Percentiles rank a stretch among this genome's conserved stretches.
These are phyloP conservation scores for Sycophila sp. DNA, from an alignment of 1,140 invertebrate species.

Conservation along the genomic window DNA sequence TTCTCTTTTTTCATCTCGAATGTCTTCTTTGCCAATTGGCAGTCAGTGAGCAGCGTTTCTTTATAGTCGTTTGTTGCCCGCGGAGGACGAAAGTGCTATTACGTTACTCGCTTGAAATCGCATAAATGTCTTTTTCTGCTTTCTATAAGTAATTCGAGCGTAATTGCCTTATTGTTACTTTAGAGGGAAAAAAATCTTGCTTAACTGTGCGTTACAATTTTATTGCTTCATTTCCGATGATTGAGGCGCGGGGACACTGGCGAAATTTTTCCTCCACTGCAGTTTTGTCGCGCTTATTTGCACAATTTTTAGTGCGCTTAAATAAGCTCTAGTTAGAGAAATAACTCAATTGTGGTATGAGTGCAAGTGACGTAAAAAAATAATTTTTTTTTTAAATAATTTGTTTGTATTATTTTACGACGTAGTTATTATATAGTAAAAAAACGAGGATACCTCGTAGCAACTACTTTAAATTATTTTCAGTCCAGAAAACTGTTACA, in stretches of 20 bases:
- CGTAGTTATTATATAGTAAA: too few species aligned
- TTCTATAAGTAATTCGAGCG: not conserved
- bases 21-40: not conserved
- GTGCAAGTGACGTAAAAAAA: not conserved
- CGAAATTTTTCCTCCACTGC: not conserved
- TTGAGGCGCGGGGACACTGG: not conserved
- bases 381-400: too few species aligned
- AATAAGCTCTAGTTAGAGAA: not conserved
- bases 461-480: too few species aligned
- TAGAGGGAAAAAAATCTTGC: not conserved
- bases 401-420: too few species aligned
- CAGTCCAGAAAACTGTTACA: too few species aligned
- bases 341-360: not conserved
- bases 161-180: not conserved
- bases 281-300: too few species aligned
- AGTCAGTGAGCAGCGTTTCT: not conserved
- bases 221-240: not conserved
- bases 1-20: not conserved
- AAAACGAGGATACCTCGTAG: too few species aligned
- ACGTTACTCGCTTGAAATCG: not conserved
- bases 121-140: not conserved
- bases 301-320: not conserved
- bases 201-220: not conserved
- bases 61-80: not conserved
- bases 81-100: not conserved